phyloP scores from a whole-genome alignment of 2,797 vertebrate genomes.

The Hylomyscus alleni region DNA sequence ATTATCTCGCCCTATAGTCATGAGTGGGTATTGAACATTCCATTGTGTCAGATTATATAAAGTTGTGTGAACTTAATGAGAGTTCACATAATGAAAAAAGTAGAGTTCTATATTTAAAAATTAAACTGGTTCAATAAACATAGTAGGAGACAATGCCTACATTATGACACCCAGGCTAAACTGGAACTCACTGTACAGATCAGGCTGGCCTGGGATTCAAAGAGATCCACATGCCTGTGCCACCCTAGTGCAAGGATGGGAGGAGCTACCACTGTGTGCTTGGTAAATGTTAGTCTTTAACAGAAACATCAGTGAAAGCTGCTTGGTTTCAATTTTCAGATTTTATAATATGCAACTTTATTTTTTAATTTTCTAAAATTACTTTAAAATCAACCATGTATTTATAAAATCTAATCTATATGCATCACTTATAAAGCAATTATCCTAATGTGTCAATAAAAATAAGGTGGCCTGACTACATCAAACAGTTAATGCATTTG shows the following conservation, averaged over 20 bases:
- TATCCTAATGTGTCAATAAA: slow-evolving; percentile 1
- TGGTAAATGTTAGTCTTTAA: not conserved
- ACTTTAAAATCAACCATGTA: not conserved
- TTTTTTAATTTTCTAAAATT: slow-evolving; percentile 1
- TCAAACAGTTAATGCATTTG: not conserved
- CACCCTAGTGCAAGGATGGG: no score
- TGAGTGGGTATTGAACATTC: slow-evolving; percentile 62
- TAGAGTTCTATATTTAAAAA: slow-evolving; percentile 23
- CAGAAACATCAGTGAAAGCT: not conserved
- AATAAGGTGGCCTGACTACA: not conserved
- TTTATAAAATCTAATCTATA: not conserved
- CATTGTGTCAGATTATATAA: slow-evolving; percentile 37
- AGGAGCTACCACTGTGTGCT: not conserved
- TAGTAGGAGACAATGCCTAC: not conserved
- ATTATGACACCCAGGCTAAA: not conserved
- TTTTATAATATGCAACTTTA: not conserved
- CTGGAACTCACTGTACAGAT: not conserved
- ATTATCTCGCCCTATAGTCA: slow-evolving; percentile 12
- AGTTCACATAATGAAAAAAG: slow-evolving; percentile 28
- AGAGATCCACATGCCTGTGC: not conserved
- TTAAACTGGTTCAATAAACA: not conserved
- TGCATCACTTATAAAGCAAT: not conserved
- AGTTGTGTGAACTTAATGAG: slow-evolving; percentile 32
- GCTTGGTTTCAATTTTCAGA: not conserved
- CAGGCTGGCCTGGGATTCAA: not conserved